Evolutionary conservation across 2,888 invertebrate genomes (phyloP).

Genomic region (Sabatieria punctata): DNA sequence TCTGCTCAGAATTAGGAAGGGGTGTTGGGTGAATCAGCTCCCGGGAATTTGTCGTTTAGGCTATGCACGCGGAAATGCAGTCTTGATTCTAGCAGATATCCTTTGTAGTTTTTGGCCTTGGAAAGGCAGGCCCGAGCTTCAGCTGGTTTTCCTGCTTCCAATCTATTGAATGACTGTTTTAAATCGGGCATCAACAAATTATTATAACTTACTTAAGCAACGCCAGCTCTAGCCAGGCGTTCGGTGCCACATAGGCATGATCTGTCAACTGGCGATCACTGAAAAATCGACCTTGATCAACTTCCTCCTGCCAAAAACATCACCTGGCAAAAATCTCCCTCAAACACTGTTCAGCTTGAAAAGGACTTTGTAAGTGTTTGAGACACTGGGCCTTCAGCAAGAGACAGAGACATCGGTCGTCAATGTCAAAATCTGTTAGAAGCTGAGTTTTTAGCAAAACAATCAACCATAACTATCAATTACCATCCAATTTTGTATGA

Average conservation of each 20-base stretch:
- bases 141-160: no score
- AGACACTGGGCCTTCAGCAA: constrained; percentile 67
- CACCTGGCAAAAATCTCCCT: constrained; percentile 45
- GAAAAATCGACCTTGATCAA: constrained; percentile 11
- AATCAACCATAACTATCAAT: constrained; percentile 1
- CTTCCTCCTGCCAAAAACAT: constrained; percentile 39
- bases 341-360: constrained; percentile 58
- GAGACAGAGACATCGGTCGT: constrained; percentile 47
- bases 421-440: constrained; percentile 27
- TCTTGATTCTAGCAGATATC: constrained; percentile 25
- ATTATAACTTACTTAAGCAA: no score
- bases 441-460: not conserved
- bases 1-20: no score
- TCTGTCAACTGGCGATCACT: constrained; percentile 48
- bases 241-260: constrained; percentile 67
- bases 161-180: no score
- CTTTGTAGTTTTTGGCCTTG: constrained; percentile 5
- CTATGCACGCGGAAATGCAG: constrained; percentile 25
- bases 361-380: constrained; percentile 54
- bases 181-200: no score
- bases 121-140: no score
- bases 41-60: not conserved
- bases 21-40: no score
- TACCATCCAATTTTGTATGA: not conserved
- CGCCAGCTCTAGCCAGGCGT: constrained; percentile 66